Conservation (phyloP, 2,113 vertebrate species). For the Rattus norvegicus region DNA sequence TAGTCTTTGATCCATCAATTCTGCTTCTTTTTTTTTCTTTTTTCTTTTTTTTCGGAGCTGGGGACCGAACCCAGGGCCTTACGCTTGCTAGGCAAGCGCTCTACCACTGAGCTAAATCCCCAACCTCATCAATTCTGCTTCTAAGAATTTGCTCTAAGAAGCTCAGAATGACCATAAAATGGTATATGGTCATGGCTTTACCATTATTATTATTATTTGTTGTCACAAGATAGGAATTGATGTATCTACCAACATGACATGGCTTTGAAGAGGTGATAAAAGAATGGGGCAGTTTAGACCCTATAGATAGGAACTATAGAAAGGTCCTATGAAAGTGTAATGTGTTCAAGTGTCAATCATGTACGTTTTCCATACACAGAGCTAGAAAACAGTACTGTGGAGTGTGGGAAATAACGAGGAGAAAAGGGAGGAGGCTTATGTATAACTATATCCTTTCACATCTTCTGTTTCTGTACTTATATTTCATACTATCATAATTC, state of each 20-base stretch:
- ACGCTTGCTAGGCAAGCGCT: no score
- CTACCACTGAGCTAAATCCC: no score
- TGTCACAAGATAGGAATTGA: background rate
- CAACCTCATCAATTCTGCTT: constrained; percentile 25
- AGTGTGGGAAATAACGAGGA: background rate
- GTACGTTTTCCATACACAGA: background rate
- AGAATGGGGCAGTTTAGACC: background rate
- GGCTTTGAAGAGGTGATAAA: background rate
- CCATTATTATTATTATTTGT: background rate
- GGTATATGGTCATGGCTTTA: background rate
- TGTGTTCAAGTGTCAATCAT: background rate
- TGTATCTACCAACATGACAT: background rate
- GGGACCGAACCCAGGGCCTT: no score
- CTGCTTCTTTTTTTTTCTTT: no score
- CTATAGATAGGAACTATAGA: background rate
- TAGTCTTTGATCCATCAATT: constrained; percentile 5
- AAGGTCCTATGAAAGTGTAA: background rate
- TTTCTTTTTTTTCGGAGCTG: no score
- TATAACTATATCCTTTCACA: background rate
- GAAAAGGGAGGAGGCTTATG: background rate
- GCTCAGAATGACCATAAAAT: background rate
- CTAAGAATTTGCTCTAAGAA: background rate
- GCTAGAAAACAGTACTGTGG: background rate
- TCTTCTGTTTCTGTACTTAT: background rate
- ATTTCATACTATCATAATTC: constrained; percentile 17